These are phyloP conservation scores for Parelbella ahira DNA, from an alignment of 2,888 invertebrate species.

Conservation along the genomic window DNA sequence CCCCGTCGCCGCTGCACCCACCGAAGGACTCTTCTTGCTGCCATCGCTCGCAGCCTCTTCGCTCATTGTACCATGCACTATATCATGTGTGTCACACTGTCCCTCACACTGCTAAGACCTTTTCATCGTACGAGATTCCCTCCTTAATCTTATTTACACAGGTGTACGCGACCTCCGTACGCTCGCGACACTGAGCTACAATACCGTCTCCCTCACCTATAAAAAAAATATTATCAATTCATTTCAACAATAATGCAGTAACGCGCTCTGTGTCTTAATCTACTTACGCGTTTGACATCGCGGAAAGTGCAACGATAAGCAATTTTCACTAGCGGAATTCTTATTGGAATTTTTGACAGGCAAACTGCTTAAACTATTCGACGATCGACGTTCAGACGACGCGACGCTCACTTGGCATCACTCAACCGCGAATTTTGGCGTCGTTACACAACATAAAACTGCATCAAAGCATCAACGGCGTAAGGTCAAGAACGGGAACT, in stretches of 20 bases:
- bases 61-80: slow-evolving; percentile 66
- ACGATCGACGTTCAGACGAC: slow-evolving; percentile 2
- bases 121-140: slow-evolving; percentile 47
- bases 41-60: slow-evolving; percentile 67
- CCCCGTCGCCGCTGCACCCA: slow-evolving; percentile 37
- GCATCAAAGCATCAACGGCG: slow-evolving; percentile 55
- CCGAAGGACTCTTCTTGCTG: slow-evolving; percentile 48
- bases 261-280: slow-evolving; percentile 13
- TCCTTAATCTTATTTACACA: slow-evolving; percentile 41
- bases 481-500: slow-evolving; percentile 67
- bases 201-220: slow-evolving; percentile 27
- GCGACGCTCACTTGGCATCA: slow-evolving; percentile 59
- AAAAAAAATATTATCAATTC: slow-evolving; percentile 28
- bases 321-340: slow-evolving; percentile 34
- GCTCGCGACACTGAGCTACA: slow-evolving; percentile 23
- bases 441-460: slow-evolving; percentile 73
- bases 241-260: slow-evolving; percentile 11
- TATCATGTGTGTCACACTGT: slow-evolving; percentile 38
- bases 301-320: slow-evolving; percentile 33
- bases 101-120: slow-evolving; percentile 44
- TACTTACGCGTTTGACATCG: slow-evolving; percentile 14
- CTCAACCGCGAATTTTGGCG: slow-evolving; percentile 58
- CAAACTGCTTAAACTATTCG: no score
- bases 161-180: slow-evolving; percentile 32
- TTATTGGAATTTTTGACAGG: slow-evolving; percentile 39